Evolutionary conservation across 2,888 invertebrate species (phyloP), one percentile per base, ranked within the genome.

Genomic region (Trissolcus japonicus): DNA sequence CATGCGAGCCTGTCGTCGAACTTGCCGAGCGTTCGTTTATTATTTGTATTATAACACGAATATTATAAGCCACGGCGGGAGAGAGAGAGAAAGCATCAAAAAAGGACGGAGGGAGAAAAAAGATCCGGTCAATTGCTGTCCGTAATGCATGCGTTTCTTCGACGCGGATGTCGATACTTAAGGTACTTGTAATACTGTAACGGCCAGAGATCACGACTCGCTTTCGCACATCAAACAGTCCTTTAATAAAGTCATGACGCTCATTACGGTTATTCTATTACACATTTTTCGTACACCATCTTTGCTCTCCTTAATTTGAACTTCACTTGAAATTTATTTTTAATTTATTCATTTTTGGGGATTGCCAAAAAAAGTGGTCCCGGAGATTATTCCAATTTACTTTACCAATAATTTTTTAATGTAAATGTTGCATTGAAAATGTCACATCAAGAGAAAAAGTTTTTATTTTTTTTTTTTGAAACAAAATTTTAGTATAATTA

Each of bases 11-110:
- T 72, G 65, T 76, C 78, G 74, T 78, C 78, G 60, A 67, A 66
- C 61, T 21, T 62, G 75, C 72, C 63, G 71, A 78, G 19, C 74
- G 76, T 75, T 68, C 77, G 81, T 81, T 83, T 83, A 82, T 82
- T 83, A 82, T 82, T 83, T 82, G 80, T 82, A 82, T 81, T 80
- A 80, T 82, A 81, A 82, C 80, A 80, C 61, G 67, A 80, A 7
- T 81, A 83, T 82, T 82, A 80, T 80, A 81, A 82, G 81, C 79
- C 79, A 7, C 29, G 19, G 19, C 19, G 19, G 19, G 19, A 19
- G 19, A 19, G 19, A 19, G 19, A 73, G 59, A 57, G 40, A 73
- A 54, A 67, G 41, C 50, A 59, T 7, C 3, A 29, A 29, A 29
- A 1, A 29, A 3, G 6, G n/a, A n/a, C n/a, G n/a, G 19, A 29